Base-by-base conservation (phyloP, 2,113 vertebrate species). In the Pantherophis guttatus region DNA sequence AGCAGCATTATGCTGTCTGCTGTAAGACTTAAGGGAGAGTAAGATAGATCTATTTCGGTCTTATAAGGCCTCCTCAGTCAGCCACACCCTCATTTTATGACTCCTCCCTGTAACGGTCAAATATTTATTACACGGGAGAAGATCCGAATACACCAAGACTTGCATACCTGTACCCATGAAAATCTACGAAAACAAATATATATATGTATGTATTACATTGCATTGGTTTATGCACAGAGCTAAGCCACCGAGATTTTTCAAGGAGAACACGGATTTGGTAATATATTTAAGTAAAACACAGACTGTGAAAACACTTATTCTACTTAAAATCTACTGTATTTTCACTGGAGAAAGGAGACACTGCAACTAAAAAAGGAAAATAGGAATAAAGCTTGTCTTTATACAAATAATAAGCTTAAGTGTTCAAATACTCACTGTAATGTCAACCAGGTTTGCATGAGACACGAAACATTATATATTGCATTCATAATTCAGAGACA, bases 381-480 rank as follows among this genome's bases (percentile, higher is more conserved):
- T 3, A 12, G 48, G 91, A 57, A 58, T n/a, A 54, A 54, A 3
- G 87, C 24, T 88, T 93, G n/a, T 93, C 85, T 94, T 86, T 93
- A 58, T 54, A 59, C 57, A 90, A 29, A 86, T 3, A 92, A 5
- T 9, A 90, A 89, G 92, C 58, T 3, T 12, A 86, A 87, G 39
- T 92, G 93, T 75, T 88, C 48, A 33, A 95, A 87, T 54, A 93
- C 86, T 93, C 48, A 87, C 54, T 92, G 90, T 94, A 94, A 93
- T 93, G 94, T 93, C 94, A 91, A 44, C 50, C 92, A 94, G 89
- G 58, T 93, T 39, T 87, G 85, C 94, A 92, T 33, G 33, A 95
- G 29, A 93, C 75, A 93, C 44, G 59, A 96, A 95, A 92, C 65
- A 94, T 87, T 94, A 94, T 95, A 94, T 90, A 92, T 15, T 93